Evolutionary conservation across 2,113 vertebrate genomes (phyloP).

Genomic region (Prolemur simus): DNA sequence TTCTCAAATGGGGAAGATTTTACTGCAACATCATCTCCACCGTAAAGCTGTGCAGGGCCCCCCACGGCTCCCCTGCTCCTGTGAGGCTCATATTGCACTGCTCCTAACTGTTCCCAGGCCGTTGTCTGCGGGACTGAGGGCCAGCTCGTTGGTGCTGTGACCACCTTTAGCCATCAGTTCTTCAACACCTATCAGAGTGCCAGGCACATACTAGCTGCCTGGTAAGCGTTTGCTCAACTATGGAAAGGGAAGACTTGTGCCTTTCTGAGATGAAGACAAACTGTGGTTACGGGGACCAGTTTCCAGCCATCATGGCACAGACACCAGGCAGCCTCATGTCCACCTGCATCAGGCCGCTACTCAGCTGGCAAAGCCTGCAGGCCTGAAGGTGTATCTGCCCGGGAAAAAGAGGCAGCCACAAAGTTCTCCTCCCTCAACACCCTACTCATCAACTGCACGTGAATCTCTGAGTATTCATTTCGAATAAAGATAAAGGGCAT

Average conservation of each 20-base stretch:
- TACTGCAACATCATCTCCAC: neutral
- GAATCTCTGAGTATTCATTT: neutral
- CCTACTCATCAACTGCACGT: neutral
- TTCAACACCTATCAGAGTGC: neutral
- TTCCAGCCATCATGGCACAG: neutral
- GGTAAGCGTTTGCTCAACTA: neutral
- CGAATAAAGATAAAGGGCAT: neutral
- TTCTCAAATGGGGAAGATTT: neutral
- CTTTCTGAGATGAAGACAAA: neutral
- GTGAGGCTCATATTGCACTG: neutral
- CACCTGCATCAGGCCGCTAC: neutral
- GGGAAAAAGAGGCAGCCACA: neutral
- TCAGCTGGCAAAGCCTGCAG: neutral
- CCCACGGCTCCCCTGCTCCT: rapidly evolving
- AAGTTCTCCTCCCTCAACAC: neutral
- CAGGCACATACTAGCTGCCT: neutral
- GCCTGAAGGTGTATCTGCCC: neutral
- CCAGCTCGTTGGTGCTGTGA: neutral
- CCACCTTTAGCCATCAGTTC: neutral
- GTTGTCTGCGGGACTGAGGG: too few species aligned
- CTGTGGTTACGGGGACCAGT: rapidly evolving
- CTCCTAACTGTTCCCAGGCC: neutral
- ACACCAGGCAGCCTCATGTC: neutral
- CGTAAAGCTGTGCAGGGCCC: neutral
- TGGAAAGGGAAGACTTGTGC: neutral